These are phyloP conservation scores for Lipotes vexillifer DNA, from an alignment of 2,113 vertebrate species.

Conservation along the genomic window DNA sequence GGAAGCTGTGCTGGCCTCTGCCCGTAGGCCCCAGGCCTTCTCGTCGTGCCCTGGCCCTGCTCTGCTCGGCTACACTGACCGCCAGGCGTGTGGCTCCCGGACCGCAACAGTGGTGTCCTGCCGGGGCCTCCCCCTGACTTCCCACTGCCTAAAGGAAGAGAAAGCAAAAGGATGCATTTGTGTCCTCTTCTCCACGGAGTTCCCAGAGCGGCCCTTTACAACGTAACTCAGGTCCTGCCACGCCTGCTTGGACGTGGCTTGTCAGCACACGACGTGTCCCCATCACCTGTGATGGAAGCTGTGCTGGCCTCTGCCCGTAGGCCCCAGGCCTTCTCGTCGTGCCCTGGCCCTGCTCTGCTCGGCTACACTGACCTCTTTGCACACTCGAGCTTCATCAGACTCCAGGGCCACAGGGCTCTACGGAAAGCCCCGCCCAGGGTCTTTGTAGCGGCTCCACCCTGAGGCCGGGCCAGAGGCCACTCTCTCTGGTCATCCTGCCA, in stretches of 20 bases:
- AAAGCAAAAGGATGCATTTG: neutral
- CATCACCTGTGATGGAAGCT: rapidly evolving
- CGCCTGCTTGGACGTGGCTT: rapidly evolving
- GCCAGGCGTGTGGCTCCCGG: too few relatives aligned
- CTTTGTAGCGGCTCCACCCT: neutral
- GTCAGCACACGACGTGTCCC: rapidly evolving
- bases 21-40: too few relatives aligned
- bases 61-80: too few relatives aligned
- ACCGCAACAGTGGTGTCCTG: neutral
- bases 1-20: too few relatives aligned
- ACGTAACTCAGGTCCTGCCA: neutral
- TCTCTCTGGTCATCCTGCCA: neutral
- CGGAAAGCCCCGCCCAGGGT: neutral
- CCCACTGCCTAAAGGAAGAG: neutral
- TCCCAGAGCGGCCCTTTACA: neutral
- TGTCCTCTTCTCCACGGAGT: neutral
- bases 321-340: neutral
- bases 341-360: neutral
- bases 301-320: neutral
- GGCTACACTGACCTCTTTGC: neutral
- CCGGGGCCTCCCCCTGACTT: neutral
- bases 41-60: too few relatives aligned
- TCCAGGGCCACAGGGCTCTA: neutral
- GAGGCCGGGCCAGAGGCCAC: neutral
- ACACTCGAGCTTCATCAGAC: rapidly evolving